Evolutionary conservation across 1,140 invertebrate genomes (phyloP), one percentile per base, ranked within the genome.

Genomic region (Oncopeltus fasciatus): DNA sequence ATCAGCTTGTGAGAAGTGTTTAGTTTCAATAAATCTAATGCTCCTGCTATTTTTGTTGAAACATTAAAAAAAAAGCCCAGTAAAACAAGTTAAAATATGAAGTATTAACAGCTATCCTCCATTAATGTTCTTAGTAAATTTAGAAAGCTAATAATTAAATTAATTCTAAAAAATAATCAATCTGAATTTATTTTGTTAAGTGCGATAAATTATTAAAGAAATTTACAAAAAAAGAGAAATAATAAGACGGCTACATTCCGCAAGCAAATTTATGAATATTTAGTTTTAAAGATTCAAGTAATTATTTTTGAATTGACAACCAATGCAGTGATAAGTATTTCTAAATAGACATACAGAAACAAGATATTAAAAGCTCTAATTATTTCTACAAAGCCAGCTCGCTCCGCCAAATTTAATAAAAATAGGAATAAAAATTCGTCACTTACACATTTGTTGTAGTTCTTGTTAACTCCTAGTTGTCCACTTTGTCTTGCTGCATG

Each of bases 391-490:
- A 53, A 53, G 49, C 49, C 49, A 53, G 49, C 49, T 53, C 49
- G 49, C 49, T 53, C 49, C 49, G 49, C 49, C 49, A 53, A 53
- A 53, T 53, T 53, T 53, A 53, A 53, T 24, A 24, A 53, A 53
- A 53, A 53, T 24, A 16, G n/a, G n/a, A n/a, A n/a, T n/a, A n/a
- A n/a, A n/a, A n/a, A n/a, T 53, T 24, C 21, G 9, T 53, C 20
- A 53, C 49, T 53, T 53, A 53, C 49, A 53, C 49, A 24, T 53
- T 53, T 53, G 49, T 14, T 53, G 49, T 27, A 8, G 26, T 53
- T 14, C 49, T 8, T 53, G 21, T 27, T 27, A 53, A 53, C 20
- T 18, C 26, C 49, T 24, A 53, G 49, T 26, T 2, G 49, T 53
- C 49, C 49, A 18, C 20, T 9, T 27, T 53, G 5, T 53, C 49